Percentiles rank a stretch among this genome's conserved stretches.
phyloP scores from a whole-genome alignment of 2,797 vertebrate species.

The Tamandua tetradactyla region DNA sequence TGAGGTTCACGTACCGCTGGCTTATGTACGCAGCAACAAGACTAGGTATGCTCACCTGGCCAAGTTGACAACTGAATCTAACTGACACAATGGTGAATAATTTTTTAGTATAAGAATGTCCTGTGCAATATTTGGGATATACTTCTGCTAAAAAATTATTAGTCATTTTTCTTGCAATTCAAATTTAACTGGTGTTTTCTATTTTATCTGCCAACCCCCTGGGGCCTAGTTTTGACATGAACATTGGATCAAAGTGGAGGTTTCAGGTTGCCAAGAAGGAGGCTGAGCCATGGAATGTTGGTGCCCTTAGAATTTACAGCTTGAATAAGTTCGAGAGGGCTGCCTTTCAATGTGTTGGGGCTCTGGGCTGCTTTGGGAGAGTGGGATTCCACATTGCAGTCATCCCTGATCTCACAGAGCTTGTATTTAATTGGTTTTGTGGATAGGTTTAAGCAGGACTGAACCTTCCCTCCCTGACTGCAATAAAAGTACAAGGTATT shows the following conservation, averaged over 20 bases:
- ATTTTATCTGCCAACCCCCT: background rate
- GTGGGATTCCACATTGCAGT: background rate
- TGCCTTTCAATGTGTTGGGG: background rate
- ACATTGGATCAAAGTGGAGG: background rate
- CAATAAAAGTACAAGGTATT: fast-evolving
- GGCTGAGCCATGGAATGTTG: too few relatives aligned
- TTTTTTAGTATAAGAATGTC: background rate
- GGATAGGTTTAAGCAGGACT: background rate
- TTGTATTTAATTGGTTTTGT: background rate
- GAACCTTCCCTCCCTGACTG: background rate
- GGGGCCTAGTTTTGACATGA: background rate
- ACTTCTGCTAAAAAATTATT: background rate
- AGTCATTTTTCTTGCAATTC: background rate
- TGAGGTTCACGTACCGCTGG: too few relatives aligned
- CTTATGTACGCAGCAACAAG: too few relatives aligned
- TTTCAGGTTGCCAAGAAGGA: background rate
- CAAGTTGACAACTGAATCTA: too few relatives aligned
- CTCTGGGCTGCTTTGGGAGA: background rate
- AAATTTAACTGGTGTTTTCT: too few relatives aligned
- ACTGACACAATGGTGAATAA: too few relatives aligned
- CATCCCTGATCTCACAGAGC: background rate
- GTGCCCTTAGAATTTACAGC: too few relatives aligned
- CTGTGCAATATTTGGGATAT: background rate
- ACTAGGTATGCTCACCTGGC: too few relatives aligned
- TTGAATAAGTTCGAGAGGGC: too few relatives aligned